Conservation (phyloP, 1,140 invertebrate genomes). For the Drosophila biarmipes region DNA sequence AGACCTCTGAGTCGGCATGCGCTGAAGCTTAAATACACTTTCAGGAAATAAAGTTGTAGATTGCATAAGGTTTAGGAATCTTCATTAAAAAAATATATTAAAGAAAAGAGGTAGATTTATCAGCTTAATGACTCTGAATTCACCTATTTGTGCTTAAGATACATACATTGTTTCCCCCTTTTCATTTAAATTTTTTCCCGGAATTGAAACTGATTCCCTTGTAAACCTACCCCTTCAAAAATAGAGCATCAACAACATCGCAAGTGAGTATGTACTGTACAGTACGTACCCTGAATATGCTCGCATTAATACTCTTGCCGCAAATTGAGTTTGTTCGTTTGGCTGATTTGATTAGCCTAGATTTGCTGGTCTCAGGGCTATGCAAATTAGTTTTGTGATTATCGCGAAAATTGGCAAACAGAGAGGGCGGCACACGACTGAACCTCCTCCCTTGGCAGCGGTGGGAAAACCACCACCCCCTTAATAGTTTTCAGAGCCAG, state of each 20-base stretch:
- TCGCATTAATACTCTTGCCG: slow-evolving; percentile 25
- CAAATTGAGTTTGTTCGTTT: slow-evolving; percentile 59
- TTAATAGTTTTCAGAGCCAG: slow-evolving; percentile 49
- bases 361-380: slow-evolving; percentile 61
- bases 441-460: neutral
- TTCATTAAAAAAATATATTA: no score
- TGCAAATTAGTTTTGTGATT: slow-evolving; percentile 78
- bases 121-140: no score
- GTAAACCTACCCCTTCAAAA: neutral
- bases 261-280: slow-evolving; percentile 3
- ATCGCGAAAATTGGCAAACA: slow-evolving; percentile 71
- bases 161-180: no score
- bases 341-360: slow-evolving; percentile 69
- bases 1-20: no score
- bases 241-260: neutral
- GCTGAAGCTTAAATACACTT: slow-evolving; percentile 12
- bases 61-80: no score
- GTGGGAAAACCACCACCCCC: slow-evolving; percentile 2
- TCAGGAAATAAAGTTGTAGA: neutral
- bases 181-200: no score
- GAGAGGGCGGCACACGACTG: slow-evolving; percentile 8
- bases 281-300: slow-evolving; percentile 4
- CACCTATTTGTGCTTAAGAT: no score
- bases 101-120: no score
- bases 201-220: no score